A percentile compares a stretch with the other conserved stretches of the same genome.
Evolutionary conservation across 2,888 invertebrate species (phyloP).

Genomic region (Philereme transversata): DNA sequence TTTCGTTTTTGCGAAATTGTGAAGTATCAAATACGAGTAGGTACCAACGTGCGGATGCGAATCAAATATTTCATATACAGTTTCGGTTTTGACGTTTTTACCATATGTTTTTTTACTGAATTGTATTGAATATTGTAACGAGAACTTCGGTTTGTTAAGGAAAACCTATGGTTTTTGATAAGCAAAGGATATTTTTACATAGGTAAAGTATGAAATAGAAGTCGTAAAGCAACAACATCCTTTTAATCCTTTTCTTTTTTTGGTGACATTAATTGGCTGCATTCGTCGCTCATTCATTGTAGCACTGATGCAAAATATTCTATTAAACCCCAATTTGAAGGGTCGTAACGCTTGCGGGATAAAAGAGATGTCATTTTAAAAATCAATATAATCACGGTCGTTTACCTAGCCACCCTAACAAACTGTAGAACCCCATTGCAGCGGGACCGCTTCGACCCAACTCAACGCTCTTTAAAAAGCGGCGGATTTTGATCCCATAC

Average conservation of each 20-base stretch:
- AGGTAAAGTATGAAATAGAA: too few species aligned
- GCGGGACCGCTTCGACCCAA: conserved; percentile 53
- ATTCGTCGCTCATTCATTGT: background rate
- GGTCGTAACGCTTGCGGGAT: conserved; percentile 48
- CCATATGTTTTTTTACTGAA: conserved; percentile 7
- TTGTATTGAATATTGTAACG: conserved; percentile 8
- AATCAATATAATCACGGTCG: conserved; percentile 80
- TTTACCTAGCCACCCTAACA: conserved; percentile 75
- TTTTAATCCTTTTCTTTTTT: too few species aligned
- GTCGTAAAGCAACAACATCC: too few species aligned
- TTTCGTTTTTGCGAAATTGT: conserved; percentile 24
- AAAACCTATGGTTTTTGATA: too few species aligned
- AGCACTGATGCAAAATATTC: conserved; percentile 21
- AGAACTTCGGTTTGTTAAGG: too few species aligned
- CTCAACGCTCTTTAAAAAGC: conserved; percentile 73
- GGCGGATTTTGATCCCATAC: conserved; percentile 72
- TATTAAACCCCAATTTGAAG: conserved; percentile 39
- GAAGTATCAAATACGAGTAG: conserved; percentile 19
- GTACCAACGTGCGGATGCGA: conserved; percentile 14
- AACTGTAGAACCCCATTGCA: conserved; percentile 76
- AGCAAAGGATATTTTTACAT: too few species aligned
- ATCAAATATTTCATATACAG: conserved; percentile 27
- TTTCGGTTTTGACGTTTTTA: conserved; percentile 16
- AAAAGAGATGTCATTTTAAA: conserved; percentile 65
- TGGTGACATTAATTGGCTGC: too few species aligned